Evolutionary conservation across 2,113 vertebrate genomes (phyloP), one percentile per base, ranked within the genome.

Genomic region (Lampris megalopsis): DNA sequence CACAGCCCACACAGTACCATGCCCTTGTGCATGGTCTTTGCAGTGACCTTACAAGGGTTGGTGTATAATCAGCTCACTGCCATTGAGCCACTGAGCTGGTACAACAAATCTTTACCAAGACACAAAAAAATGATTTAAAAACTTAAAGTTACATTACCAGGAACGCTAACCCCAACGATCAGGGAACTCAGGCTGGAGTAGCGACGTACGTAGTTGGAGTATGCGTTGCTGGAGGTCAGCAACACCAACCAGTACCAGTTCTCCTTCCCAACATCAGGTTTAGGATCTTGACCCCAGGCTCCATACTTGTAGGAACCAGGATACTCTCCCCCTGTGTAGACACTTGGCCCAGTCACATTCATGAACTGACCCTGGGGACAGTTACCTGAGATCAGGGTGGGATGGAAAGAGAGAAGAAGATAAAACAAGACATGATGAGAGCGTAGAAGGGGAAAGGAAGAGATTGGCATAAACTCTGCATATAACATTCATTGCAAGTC

Each of bases 211-310:
- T 80, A 92, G 79, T 93, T 57, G 48, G 80, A 38, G 5, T 3
- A 86, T 52, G 4, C 83, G 61, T 92, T 93, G 80, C 87, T 80
- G 58, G 72, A 78, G 3, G 90, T 92, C 86, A 95, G 1, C 9
- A 86, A 70, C 9, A 93, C 91, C 58, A 88, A 24, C 94, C 94
- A 95, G 45, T 94, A 82, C 88, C 89, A 92, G 58, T 42, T 79
- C 84, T 94, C 90, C 58, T 90, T 93, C 56, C 91, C 94, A 0
- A 47, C 50, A 35, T 76, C 87, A 7, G 94, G 94, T 60, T 87
- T 86, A 1, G 94, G 92, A 77, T 95, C 94, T 9, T 64, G 89
- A 57, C 94, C 94, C 94, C 94, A 95, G 54, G 88, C 86, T 8
- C 94, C 94, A 13, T 88, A 94, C 47, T 61, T 35, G 48, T 87